These are phyloP conservation scores for Plemyria rubiginata DNA, from an alignment of 2,888 invertebrate species.

Conservation along the genomic window DNA sequence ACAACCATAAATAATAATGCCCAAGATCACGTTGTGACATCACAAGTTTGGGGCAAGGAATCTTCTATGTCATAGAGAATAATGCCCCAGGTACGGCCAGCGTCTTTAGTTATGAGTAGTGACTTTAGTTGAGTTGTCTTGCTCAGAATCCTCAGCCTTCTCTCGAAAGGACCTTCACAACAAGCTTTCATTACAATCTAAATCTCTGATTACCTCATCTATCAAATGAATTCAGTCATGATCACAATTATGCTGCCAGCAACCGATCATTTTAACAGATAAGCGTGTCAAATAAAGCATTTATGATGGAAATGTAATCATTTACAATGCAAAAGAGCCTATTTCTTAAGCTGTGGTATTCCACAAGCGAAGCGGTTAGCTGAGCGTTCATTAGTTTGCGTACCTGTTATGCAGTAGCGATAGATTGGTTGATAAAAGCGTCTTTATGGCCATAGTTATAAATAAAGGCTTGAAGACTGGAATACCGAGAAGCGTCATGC, in stretches of 20 bases:
- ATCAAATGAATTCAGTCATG: constrained; percentile 38
- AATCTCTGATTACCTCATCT: constrained; percentile 33
- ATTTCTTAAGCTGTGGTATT: constrained; percentile 16
- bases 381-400: constrained; percentile 17
- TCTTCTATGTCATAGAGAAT: too few relatives aligned
- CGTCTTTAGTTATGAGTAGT: not conserved
- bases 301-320: constrained; percentile 52
- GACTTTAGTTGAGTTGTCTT: too few relatives aligned
- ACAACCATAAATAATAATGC: too few relatives aligned
- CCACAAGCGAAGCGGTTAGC: constrained; percentile 5
- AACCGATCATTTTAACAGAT: constrained; percentile 48
- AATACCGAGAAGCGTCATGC: too few relatives aligned
- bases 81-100: too few relatives aligned
- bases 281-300: constrained; percentile 52
- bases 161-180: constrained; percentile 9
- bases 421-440: too few relatives aligned
- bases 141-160: not conserved
- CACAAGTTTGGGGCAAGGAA: too few relatives aligned
- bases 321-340: constrained; percentile 49
- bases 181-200: constrained; percentile 29
- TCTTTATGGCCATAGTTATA: too few relatives aligned
- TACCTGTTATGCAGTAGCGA: too few relatives aligned
- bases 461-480: too few relatives aligned
- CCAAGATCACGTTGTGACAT: too few relatives aligned
- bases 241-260: constrained; percentile 41